Percentiles rank a stretch among this genome's conserved stretches.
Evolutionary conservation across 1,140 invertebrate species (phyloP).

Genomic region (Drosophila gunungcola): DNA sequence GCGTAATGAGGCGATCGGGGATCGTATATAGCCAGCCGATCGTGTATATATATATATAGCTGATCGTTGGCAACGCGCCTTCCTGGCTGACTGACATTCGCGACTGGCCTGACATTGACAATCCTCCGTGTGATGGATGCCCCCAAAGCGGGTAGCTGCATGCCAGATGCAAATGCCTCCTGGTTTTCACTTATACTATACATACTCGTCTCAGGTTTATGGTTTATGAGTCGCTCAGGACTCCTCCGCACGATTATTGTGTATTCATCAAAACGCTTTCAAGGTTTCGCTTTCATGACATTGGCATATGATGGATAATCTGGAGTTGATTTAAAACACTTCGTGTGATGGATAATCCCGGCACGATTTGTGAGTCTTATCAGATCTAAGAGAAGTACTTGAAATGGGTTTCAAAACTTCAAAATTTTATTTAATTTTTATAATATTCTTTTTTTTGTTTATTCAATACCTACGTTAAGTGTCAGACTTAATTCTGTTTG

Average conservation of each 20-base stretch:
- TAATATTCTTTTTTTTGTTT: no score
- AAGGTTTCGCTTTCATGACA: constrained; percentile 45
- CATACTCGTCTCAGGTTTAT: constrained; percentile 34
- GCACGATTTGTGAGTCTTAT: no score
- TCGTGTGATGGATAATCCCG: constrained; percentile 9
- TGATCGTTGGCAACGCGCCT: constrained; percentile 26
- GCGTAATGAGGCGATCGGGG: constrained; percentile 58
- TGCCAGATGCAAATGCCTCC: constrained; percentile 49
- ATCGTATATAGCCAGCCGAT: not conserved
- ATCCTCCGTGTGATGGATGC: constrained; percentile 66
- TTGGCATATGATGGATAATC: constrained; percentile 34
- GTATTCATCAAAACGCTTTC: constrained; percentile 48
- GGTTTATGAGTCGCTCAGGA: constrained; percentile 63
- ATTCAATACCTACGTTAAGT: no score
- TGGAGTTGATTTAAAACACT: constrained; percentile 32
- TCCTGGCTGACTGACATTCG: constrained; percentile 54
- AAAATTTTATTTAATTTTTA: no score
- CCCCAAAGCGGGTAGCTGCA: constrained; percentile 52
- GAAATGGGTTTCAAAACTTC: not conserved
- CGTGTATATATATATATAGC: constrained; percentile 10
- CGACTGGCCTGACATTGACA: constrained; percentile 68
- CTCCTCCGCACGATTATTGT: constrained; percentile 32
- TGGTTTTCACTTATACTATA: not conserved
- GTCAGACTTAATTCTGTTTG: not conserved
- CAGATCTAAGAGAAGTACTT: constrained; percentile 4